These are phyloP conservation scores for Solenopsis invicta DNA, from an alignment of 1,140 invertebrate genomes.

Conservation along the genomic window DNA sequence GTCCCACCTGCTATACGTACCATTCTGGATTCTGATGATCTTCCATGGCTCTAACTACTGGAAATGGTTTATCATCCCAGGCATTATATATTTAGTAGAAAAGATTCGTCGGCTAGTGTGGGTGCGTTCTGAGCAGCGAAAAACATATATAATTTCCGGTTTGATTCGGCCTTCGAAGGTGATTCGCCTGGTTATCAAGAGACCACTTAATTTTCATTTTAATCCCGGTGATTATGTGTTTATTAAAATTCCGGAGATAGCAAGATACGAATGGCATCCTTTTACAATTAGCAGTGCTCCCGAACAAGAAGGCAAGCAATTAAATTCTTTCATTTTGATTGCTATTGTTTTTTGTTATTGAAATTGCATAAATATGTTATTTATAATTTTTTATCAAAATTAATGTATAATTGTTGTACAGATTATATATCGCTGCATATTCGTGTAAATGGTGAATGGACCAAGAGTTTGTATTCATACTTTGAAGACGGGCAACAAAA, in stretches of 20 bases:
- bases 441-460: slow-evolving; percentile 97
- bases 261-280: slow-evolving; percentile 98
- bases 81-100: slow-evolving; percentile 93
- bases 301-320: slow-evolving; percentile 93
- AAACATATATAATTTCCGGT: slow-evolving; percentile 95
- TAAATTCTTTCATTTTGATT: background rate
- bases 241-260: slow-evolving; percentile 96
- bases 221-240: slow-evolving; percentile 98
- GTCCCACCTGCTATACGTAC: slow-evolving; percentile 96
- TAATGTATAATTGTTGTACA: slow-evolving; percentile 79
- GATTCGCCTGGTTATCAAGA: slow-evolving; percentile 94
- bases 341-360: background rate
- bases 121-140: slow-evolving; percentile 91
- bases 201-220: slow-evolving; percentile 95
- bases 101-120: slow-evolving; percentile 90
- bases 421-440: slow-evolving; percentile 98
- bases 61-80: slow-evolving; percentile 97
- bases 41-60: slow-evolving; percentile 97
- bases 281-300: slow-evolving; percentile 98
- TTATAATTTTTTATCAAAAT: background rate
- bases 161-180: slow-evolving; percentile 95
- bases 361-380: background rate
- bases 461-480: slow-evolving; percentile 95
- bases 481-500: slow-evolving; percentile 94
- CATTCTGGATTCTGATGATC: slow-evolving; percentile 95